Base-by-base conservation (phyloP, 2,888 invertebrate genomes). In the Dendrolimus houi region DNA sequence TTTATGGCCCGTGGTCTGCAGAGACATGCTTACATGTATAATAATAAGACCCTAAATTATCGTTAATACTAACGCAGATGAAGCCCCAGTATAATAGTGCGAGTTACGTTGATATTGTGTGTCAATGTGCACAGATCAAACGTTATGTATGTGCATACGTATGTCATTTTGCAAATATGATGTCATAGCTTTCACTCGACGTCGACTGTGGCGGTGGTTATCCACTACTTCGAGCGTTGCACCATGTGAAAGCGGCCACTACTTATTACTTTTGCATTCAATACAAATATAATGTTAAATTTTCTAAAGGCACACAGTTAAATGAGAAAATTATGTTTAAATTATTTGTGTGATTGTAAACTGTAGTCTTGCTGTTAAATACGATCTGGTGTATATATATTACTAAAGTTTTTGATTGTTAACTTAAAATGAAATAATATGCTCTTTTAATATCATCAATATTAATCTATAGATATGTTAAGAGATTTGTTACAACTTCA, bases 161-260 rank as follows among this genome's bases (percentile, higher is more conserved):
- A 73, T 71, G 73, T 61, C 55, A 66, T 60, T 65, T 59, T 47
- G 47, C 47, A 47, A 47, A 47, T 12, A 64, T 83, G 85, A 81
- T 79, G 85, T 82, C 82, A 83, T 65, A 70, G 81, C 87, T 87
- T 87, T 87, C 87, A 80, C 87, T 81, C 61, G 69, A 64, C 62
- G 64, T 56, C 61, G 59, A 62, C 62, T 61, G 62, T 56, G 63
- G 62, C 62, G 60, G 61, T 60, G 62, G 59, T 57, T 58, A 65
- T 62, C 61, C 60, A 62, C 57, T 63, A 63, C 65, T 62, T 60
- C 66, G 70, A 70, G 70, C 74, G 68, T 72, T 77, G 81, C 81
- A 75, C 70, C 72, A 69, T 74, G 83, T 74, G 87, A 87, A 87
- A 87, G 87, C 77, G 73, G 68, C 64, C 67, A 68, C 65, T 65